A percentile compares a stretch with the other conserved stretches of the same genome.
phyloP scores from a whole-genome alignment of 1,140 invertebrate species.

The Nixonia krombeini region DNA sequence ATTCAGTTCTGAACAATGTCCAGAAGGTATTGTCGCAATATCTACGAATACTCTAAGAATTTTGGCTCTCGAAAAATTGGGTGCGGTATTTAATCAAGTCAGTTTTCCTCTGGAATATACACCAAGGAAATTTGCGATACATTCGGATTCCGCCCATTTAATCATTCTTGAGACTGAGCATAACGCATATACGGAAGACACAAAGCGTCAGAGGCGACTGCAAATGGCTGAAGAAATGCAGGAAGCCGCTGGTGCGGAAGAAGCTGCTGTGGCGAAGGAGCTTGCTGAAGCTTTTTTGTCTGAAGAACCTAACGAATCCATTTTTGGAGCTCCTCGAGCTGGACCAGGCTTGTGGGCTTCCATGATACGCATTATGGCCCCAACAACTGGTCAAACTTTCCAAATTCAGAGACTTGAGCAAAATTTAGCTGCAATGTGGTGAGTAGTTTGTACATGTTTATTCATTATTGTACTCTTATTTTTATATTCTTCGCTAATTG shows the following conservation, averaged over 20 bases:
- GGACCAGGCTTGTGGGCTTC: constrained; percentile 98
- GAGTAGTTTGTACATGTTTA: too few relatives aligned
- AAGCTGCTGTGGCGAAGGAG: constrained; percentile 94
- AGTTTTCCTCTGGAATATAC: constrained; percentile 95
- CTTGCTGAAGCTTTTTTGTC: constrained; percentile 97
- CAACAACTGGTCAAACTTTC: constrained; percentile 84
- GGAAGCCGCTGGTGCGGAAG: constrained; percentile 94
- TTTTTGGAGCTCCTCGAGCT: constrained; percentile 97
- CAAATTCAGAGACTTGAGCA: constrained; percentile 90
- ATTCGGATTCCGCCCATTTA: constrained; percentile 93
- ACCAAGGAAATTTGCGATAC: constrained; percentile 94
- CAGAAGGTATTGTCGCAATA: constrained; percentile 99
- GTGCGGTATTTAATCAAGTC: constrained; percentile 98
- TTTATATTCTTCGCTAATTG: constrained; percentile 3
- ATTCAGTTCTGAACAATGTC: constrained; percentile 99
- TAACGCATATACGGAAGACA: constrained; percentile 98
- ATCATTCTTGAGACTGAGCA: constrained; percentile 98
- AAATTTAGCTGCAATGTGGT: constrained; percentile 96
- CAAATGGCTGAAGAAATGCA: constrained; percentile 95
- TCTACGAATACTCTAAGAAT: constrained; percentile 98
- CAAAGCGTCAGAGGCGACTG: constrained; percentile 90
- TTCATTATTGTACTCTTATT: constrained; percentile 17
- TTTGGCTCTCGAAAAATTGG: constrained; percentile 97
- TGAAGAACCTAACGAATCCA: constrained; percentile 92
- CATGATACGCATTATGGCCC: constrained; percentile 91